phyloP scores from a whole-genome alignment of 2,113 vertebrate species.

The Phoxinus phoxinus region DNA sequence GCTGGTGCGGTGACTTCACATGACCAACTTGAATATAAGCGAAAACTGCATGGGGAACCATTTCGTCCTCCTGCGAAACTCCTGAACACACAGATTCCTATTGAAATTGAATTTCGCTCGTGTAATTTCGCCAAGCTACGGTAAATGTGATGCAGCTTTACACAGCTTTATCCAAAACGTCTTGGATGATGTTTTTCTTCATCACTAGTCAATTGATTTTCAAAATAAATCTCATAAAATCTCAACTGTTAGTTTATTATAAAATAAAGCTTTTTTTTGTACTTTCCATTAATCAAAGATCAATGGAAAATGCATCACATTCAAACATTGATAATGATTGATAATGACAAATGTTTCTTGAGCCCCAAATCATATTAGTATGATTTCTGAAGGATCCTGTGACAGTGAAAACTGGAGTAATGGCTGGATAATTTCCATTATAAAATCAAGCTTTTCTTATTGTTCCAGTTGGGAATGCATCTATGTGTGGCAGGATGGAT shows the following conservation, averaged over 20 bases:
- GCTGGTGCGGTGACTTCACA: not conserved
- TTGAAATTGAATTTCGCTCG: not conserved
- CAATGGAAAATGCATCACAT: not conserved
- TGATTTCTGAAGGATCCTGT: not conserved
- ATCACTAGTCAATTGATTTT: not conserved
- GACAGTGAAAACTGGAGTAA: not conserved
- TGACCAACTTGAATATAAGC: not conserved
- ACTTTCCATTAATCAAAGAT: not conserved
- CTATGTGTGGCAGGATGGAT: conserved; percentile 91
- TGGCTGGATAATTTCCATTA: not conserved
- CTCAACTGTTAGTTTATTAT: not conserved
- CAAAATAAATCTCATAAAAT: not conserved
- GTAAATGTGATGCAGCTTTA: not conserved
- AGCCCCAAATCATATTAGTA: not conserved
- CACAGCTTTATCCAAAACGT: too few species aligned
- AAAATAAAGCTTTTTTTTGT: not conserved
- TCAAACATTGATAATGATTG: not conserved
- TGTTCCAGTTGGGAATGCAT: conserved; percentile 88
- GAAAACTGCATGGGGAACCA: not conserved
- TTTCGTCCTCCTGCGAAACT: not conserved
- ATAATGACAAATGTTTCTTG: not conserved
- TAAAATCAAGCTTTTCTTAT: conserved; percentile 16
- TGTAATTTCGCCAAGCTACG: not conserved
- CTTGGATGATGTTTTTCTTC: not conserved
- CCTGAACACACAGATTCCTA: not conserved